Conservation (phyloP, 2,797 vertebrate species). For the Hafferia zeledoni region DNA sequence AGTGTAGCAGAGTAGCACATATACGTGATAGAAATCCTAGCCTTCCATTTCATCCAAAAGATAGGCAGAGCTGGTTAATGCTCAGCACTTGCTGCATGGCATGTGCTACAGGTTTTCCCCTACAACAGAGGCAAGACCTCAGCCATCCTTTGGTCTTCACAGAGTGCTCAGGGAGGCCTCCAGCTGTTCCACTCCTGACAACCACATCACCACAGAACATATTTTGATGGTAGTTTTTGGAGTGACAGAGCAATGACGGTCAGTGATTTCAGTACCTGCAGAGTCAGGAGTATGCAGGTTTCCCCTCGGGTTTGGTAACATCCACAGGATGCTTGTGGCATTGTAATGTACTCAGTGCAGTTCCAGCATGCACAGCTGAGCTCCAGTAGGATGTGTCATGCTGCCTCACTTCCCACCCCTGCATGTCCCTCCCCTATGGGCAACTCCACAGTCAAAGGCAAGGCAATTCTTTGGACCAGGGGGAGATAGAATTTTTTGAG, state of each 20-base stretch:
- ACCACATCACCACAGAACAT: neutral
- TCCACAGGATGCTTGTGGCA: fast-evolving
- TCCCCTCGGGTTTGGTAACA: neutral
- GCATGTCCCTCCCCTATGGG: fast-evolving
- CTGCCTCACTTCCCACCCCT: neutral
- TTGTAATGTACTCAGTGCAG: fast-evolving
- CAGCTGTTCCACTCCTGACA: neutral
- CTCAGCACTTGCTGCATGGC: fast-evolving
- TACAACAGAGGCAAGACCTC: neutral
- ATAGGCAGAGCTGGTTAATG: neutral
- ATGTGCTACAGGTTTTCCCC: neutral
- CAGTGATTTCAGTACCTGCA: neutral
- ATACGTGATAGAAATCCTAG: constrained; percentile 22
- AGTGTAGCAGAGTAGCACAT: neutral
- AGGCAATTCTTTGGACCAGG: neutral
- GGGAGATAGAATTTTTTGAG: neutral
- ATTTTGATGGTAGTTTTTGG: neutral
- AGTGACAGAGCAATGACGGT: neutral
- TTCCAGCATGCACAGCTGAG: neutral
- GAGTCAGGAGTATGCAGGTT: neutral
- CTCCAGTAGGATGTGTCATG: neutral
- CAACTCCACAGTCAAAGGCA: neutral
- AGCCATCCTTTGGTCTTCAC: neutral
- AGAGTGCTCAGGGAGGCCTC: neutral
- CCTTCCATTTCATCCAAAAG: neutral